Evolutionary conservation across 2,113 vertebrate species (phyloP).

Genomic region (Elephas maximus): DNA sequence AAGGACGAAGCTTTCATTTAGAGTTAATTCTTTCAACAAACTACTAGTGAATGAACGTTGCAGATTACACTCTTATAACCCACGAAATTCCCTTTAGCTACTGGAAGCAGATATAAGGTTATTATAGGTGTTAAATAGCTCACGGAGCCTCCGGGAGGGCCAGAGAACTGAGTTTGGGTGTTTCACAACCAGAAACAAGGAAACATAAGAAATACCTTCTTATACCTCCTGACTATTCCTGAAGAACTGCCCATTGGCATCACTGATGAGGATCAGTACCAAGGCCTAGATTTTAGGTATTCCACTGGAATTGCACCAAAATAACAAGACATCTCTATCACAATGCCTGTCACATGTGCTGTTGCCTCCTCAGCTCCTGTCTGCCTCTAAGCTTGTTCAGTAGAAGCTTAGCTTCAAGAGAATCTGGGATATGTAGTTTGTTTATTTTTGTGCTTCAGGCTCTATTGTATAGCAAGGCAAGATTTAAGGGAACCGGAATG

Average conservation of each 20-base stretch:
- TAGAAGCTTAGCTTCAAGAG: not conserved
- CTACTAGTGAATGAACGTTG: not conserved
- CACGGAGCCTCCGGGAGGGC: not conserved
- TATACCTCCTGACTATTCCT: not conserved
- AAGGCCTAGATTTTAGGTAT: not conserved
- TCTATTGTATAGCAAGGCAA: not conserved
- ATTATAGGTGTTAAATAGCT: not conserved
- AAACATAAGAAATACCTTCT: not conserved
- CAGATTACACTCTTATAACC: not conserved
- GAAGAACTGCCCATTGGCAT: not conserved
- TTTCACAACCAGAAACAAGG: constrained; percentile 6
- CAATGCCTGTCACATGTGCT: not conserved
- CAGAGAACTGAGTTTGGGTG: not conserved
- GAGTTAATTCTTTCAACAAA: constrained; percentile 33
- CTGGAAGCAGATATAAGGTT: not conserved
- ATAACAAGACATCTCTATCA: not conserved
- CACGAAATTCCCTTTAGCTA: not conserved
- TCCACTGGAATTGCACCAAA: not conserved
- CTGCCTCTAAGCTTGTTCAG: not conserved
- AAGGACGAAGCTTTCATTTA: not conserved
- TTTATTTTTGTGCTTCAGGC: not conserved
- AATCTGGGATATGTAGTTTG: not conserved
- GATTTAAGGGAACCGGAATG: not conserved
- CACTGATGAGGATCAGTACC: not conserved
- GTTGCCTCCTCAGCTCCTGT: not conserved